A percentile compares a stretch with the other conserved stretches of the same genome.
Conservation (phyloP, 30 jellyfish, hydroid and myxozoan genomes). For the Turritopsis dohrnii region DNA sequence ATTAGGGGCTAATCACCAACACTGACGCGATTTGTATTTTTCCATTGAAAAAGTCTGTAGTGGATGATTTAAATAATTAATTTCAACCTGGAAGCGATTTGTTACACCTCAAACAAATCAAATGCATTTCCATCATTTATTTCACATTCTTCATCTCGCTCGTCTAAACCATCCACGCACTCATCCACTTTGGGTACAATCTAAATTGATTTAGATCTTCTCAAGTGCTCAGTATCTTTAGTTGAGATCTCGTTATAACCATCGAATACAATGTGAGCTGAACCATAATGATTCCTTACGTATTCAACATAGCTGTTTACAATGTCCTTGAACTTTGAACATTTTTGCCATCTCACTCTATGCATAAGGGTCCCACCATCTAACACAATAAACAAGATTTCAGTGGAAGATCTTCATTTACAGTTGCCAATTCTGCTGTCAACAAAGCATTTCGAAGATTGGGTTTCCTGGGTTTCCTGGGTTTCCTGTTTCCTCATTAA, state of each 20-base stretch:
- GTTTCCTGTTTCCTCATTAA: not conserved
- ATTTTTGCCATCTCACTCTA: not conserved
- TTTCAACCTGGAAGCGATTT: too few species aligned
- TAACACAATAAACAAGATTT: not conserved
- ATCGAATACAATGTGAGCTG: slow-evolving; percentile 33
- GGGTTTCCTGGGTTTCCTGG: slow-evolving; percentile 36
- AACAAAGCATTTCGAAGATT: not conserved
- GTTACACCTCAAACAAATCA: too few species aligned
- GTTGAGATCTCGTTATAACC: slow-evolving; percentile 33
- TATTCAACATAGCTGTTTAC: slow-evolving; percentile 22
- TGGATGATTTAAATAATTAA: too few species aligned
- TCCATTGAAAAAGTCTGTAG: too few species aligned
- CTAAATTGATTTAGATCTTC: too few species aligned
- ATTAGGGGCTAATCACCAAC: too few species aligned
- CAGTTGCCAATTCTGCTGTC: not conserved
- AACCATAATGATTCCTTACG: slow-evolving; percentile 30
- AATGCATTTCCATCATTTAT: too few species aligned
- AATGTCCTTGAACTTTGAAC: not conserved
- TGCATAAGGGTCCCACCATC: not conserved
- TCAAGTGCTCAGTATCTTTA: slow-evolving; percentile 29
- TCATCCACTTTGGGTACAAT: too few species aligned
- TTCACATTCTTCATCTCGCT: too few species aligned
- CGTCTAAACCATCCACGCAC: too few species aligned
- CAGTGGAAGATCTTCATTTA: not conserved
- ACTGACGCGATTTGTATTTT: too few species aligned